Base-by-base conservation (phyloP, 2,888 invertebrate species). In the Cordilura impudica region DNA sequence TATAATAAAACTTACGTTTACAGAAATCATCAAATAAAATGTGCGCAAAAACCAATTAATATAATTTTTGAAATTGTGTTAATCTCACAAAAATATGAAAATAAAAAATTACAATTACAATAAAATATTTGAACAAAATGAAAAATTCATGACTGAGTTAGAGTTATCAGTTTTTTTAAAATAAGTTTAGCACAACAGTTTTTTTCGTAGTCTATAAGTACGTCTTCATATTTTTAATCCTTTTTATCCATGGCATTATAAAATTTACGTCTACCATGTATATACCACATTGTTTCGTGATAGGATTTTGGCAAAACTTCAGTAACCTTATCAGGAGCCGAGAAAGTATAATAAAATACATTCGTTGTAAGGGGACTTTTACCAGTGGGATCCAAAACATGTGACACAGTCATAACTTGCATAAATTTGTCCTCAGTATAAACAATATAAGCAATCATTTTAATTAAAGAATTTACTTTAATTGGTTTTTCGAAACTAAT, bases 331-430 rank as follows among this genome's bases (percentile, higher is more conserved):
- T 90, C 89, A 0, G 90, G 88, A 0, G 91, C 90, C 76, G 91
- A 90, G 85, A 93, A 94, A 0, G 94, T 94, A 84, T 93, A 94
- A 85, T 95, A 93, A 84, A 95, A 94, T n/a, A 92, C 91, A 88
- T 95, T 95, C 1, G 94, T 93, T 2, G 94, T 93, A 18, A 91
- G 90, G 75, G 91, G 91, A 54, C 89, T 87, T 8, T 92, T 92
- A 0, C 91, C 91, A 31, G 89, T 86, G 0, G 93, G 91, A 70
- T 89, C 85, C 12, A 88, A 69, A 4, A 93, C 93, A 86, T 94
- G 93, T 0, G 94, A 94, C 81, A 93, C 92, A 0, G 94, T 94
- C 82, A 93, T 92, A 45, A 94, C 91, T 89, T 94, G 94, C 81
- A 95, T 89, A 83, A 88, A 91, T 79, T 91, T 89, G n/a, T 87